phyloP scores from a whole-genome alignment of 1,140 invertebrate species.

The Philopotamus ludificatus region DNA sequence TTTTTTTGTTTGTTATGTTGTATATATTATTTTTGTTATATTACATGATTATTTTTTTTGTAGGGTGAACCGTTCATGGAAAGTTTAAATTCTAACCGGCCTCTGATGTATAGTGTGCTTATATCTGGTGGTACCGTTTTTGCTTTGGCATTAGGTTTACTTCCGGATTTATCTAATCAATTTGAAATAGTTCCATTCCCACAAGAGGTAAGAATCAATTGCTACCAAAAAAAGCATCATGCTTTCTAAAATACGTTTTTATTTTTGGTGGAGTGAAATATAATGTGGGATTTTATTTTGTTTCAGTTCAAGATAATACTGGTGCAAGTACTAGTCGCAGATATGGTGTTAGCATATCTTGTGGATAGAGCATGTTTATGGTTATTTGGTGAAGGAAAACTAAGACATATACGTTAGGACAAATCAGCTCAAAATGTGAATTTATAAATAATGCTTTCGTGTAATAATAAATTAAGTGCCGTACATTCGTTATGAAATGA shows the following conservation, averaged over 20 bases:
- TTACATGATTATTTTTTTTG: conserved; percentile 23
- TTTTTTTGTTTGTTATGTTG: neutral
- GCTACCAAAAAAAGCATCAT: neutral
- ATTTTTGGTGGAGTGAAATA: conserved; percentile 5
- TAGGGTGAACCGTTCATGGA: conserved; percentile 99
- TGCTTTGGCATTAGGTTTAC: conserved; percentile 70
- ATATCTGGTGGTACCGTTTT: conserved; percentile 73
- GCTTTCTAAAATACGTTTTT: neutral
- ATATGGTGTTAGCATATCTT: conserved; percentile 79
- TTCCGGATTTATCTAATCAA: conserved; percentile 75
- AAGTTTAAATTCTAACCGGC: conserved; percentile 86
- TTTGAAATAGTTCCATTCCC: conserved; percentile 92
- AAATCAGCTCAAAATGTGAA: conserved; percentile 1
- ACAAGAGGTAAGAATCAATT: conserved; percentile 65
- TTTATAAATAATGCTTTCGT: neutral
- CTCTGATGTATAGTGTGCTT: conserved; percentile 86
- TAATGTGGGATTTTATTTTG: conserved; percentile 42
- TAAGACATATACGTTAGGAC: conserved; percentile 40
- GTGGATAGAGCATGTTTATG: conserved; percentile 84
- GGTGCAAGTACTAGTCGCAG: conserved; percentile 74
- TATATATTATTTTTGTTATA: neutral
- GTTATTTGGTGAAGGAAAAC: conserved; percentile 81
- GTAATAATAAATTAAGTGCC: neutral
- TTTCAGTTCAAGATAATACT: conserved; percentile 84
- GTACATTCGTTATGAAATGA: neutral